Conservation (phyloP, 2,888 invertebrate species). For the Dicroscelio sp. region DNA sequence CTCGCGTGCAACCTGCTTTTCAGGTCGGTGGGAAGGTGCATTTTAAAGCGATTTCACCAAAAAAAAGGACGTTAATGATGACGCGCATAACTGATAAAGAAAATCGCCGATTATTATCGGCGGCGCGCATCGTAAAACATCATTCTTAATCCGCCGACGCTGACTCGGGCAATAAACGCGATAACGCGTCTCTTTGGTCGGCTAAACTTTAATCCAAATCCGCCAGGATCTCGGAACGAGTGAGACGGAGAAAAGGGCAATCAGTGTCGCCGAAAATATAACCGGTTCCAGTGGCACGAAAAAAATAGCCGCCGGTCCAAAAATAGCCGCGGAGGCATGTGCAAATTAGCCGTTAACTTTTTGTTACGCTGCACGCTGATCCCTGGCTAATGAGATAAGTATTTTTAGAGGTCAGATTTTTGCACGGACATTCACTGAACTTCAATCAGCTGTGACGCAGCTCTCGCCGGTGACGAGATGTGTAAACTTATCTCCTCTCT, state of each 20-base stretch:
- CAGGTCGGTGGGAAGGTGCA: too few relatives aligned
- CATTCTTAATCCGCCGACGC: slow-evolving; percentile 62
- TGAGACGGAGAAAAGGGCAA: neutral
- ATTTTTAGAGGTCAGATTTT: slow-evolving; percentile 75
- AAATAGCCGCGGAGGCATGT: slow-evolving; percentile 67
- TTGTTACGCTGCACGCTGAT: slow-evolving; percentile 63
- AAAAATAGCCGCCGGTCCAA: slow-evolving; percentile 69
- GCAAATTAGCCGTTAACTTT: slow-evolving; percentile 70
- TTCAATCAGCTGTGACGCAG: slow-evolving; percentile 63
- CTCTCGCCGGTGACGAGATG: slow-evolving; percentile 31
- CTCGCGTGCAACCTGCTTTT: too few relatives aligned
- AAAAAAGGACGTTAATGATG: slow-evolving; percentile 24
- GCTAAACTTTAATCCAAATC: slow-evolving; percentile 61
- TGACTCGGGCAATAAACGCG: slow-evolving; percentile 37
- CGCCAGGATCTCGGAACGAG: slow-evolving; percentile 49
- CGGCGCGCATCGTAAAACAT: slow-evolving; percentile 43
- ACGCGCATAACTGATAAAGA: slow-evolving; percentile 36
- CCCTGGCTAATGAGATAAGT: slow-evolving; percentile 63
- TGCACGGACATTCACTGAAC: slow-evolving; percentile 69
- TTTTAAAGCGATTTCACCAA: too few relatives aligned
- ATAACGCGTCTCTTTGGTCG: slow-evolving; percentile 48
- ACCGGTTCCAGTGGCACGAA: slow-evolving; percentile 72
- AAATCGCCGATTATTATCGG: slow-evolving; percentile 24
- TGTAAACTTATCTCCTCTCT: slow-evolving; percentile 50
- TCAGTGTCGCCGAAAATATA: slow-evolving; percentile 51